phyloP scores from a whole-genome alignment of 2,888 invertebrate species.

The Ptychoptera contaminata region DNA sequence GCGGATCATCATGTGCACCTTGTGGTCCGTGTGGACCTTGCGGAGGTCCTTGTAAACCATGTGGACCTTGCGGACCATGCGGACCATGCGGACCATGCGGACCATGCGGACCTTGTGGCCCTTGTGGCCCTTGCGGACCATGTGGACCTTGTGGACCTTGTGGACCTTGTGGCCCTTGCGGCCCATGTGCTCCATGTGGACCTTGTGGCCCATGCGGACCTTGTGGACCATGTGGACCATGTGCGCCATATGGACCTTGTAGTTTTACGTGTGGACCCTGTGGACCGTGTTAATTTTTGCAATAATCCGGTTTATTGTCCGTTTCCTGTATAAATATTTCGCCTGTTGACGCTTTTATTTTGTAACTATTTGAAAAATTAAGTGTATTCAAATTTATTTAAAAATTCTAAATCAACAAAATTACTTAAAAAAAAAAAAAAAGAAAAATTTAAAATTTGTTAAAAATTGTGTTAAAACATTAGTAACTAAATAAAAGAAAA shows the following conservation, averaged over 20 bases:
- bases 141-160: conserved; percentile 8
- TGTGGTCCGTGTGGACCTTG: conserved; percentile 16
- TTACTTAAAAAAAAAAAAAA: no score
- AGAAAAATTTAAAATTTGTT: no score
- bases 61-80: conserved; percentile 5
- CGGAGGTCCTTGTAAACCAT: conserved; percentile 16
- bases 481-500: no score
- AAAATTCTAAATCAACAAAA: no score
- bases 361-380: no score
- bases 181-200: conserved; percentile 9
- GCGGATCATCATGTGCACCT: conserved; percentile 19
- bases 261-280: conserved; percentile 14
- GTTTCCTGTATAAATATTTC: no score
- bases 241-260: conserved; percentile 3
- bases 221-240: conserved; percentile 14
- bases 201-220: conserved; percentile 13
- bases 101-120: conserved; percentile 12
- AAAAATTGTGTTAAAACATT: no score
- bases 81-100: conserved; percentile 2
- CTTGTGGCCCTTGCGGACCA: conserved; percentile 11
- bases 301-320: background rate
- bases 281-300: conserved; percentile 7
- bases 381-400: no score
- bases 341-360: no score
- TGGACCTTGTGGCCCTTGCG: conserved; percentile 15